Evolutionary conservation across 2,888 invertebrate species (phyloP).

Genomic region (Automeris io): DNA sequence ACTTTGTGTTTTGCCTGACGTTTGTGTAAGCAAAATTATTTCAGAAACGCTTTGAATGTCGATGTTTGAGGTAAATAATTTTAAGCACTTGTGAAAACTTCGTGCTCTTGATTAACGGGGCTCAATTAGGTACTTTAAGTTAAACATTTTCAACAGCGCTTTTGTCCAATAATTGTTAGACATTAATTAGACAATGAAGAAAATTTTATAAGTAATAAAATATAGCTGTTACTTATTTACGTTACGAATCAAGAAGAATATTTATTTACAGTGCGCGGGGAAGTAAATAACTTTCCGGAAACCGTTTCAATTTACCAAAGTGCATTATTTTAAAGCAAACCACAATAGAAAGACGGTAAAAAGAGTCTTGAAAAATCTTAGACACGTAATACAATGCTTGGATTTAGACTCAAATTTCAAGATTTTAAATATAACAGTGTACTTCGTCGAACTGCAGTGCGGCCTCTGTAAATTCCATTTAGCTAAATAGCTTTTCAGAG

Average conservation of each 20-base stretch:
- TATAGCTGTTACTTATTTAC: background rate
- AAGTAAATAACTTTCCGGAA: conserved; percentile 22
- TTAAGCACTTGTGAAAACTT: conserved; percentile 70
- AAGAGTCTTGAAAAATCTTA: conserved; percentile 50
- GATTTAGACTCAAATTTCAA: conserved; percentile 68
- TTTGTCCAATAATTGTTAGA: conserved; percentile 51
- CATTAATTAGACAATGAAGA: conserved; percentile 25
- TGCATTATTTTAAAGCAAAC: conserved; percentile 50
- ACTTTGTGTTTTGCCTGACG: conserved; percentile 51
- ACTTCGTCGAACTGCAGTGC: conserved; percentile 75
- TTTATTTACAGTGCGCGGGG: no score
- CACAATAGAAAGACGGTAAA: conserved; percentile 32
- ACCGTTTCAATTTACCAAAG: conserved; percentile 52
- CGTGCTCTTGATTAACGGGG: conserved; percentile 65
- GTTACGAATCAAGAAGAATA: conserved; percentile 2
- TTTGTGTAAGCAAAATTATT: conserved; percentile 66
- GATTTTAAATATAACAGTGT: conserved; percentile 76
- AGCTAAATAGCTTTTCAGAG: conserved; percentile 75
- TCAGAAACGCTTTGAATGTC: conserved; percentile 64
- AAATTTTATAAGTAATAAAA: conserved; percentile 6
- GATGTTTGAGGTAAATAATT: conserved; percentile 72
- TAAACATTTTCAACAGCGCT: conserved; percentile 58
- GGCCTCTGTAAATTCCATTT: conserved; percentile 77
- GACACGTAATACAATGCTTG: conserved; percentile 62
- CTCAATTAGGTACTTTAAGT: conserved; percentile 66